Evolutionary conservation across 2,888 invertebrate genomes (phyloP).

Genomic region (Dynastes grantii): DNA sequence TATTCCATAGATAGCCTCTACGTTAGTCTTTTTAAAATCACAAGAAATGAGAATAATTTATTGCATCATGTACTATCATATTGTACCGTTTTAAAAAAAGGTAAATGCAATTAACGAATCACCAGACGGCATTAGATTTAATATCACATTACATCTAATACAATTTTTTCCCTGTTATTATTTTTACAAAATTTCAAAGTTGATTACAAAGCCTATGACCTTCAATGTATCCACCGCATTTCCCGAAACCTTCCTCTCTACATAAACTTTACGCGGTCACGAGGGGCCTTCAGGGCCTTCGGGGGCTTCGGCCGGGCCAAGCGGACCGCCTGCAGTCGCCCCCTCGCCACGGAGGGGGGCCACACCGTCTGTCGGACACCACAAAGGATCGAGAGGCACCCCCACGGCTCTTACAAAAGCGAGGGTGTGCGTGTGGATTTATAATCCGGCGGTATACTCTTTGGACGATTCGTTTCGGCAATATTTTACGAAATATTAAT

Average conservation of each 20-base stretch:
- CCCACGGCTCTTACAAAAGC: slow-evolving; percentile 56
- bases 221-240: neutral
- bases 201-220: too few species aligned
- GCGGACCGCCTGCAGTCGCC: slow-evolving; percentile 46
- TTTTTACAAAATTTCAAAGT: too few species aligned
- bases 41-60: too few species aligned
- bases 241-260: neutral
- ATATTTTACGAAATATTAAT: slow-evolving; percentile 57
- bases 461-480: slow-evolving; percentile 57
- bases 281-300: slow-evolving; percentile 17
- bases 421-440: slow-evolving; percentile 59
- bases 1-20: too few species aligned
- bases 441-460: slow-evolving; percentile 57
- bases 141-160: too few species aligned
- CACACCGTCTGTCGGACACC: slow-evolving; percentile 57
- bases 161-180: too few species aligned
- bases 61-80: too few species aligned
- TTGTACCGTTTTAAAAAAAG: too few species aligned
- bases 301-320: neutral
- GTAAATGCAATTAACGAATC: too few species aligned
- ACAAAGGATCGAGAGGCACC: slow-evolving; percentile 56
- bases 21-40: too few species aligned
- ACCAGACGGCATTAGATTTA: too few species aligned
- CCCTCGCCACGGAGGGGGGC: slow-evolving; percentile 53
- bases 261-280: slow-evolving; percentile 2